A percentile compares a stretch with the other conserved stretches of the same genome.
phyloP scores from a whole-genome alignment of 2,888 invertebrate genomes.

The Tachina fera region DNA sequence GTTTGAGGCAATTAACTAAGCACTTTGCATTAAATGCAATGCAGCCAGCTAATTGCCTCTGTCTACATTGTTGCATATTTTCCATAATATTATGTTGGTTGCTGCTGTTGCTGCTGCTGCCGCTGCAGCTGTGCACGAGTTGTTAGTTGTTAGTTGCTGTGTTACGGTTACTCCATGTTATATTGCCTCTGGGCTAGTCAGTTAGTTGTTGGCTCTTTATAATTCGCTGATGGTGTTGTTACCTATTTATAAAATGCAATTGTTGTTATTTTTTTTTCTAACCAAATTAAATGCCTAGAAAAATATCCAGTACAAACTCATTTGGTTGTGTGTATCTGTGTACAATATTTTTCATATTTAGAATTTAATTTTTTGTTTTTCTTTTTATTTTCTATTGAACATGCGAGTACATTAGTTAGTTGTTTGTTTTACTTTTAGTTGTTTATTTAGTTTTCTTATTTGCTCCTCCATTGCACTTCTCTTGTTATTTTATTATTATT shows the following conservation, averaged over 20 bases:
- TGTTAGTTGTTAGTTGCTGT: conserved; percentile 29
- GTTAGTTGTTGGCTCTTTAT: conserved; percentile 42
- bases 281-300: conserved; percentile 69
- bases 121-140: conserved; percentile 9
- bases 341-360: conserved; percentile 73
- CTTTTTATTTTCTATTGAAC: conserved; percentile 70
- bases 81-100: conserved; percentile 60
- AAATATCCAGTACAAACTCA: conserved; percentile 51
- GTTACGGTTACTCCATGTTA: conserved; percentile 33
- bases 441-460: conserved; percentile 37
- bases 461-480: conserved; percentile 63
- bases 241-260: conserved; percentile 60
- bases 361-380: conserved; percentile 74
- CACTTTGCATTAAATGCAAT: conserved; percentile 70
- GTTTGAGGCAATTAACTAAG: conserved; percentile 63
- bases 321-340: conserved; percentile 49
- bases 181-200: conserved; percentile 44
- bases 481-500: conserved; percentile 61
- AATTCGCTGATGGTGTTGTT: conserved; percentile 38
- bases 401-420: conserved; percentile 76
- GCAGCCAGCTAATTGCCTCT: conserved; percentile 65
- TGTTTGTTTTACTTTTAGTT: conserved; percentile 61
- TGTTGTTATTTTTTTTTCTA: conserved; percentile 48
- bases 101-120: neutral
- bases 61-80: conserved; percentile 64